Evolutionary conservation across 2,113 vertebrate species (phyloP).

Genomic region (Thomomys bottae): DNA sequence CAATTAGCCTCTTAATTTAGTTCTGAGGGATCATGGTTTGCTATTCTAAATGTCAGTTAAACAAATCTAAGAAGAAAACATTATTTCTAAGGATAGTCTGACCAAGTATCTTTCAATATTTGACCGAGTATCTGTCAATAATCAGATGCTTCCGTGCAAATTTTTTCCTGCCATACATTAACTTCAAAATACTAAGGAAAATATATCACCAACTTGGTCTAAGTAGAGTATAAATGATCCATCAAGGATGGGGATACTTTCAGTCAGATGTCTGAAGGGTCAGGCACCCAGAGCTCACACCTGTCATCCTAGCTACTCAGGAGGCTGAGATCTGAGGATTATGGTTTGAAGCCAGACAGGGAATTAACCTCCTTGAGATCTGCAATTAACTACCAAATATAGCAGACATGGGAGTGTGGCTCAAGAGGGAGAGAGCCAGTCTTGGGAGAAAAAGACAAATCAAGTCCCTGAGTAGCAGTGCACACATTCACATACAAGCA

Average conservation of each 20-base stretch:
- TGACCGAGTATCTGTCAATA: neutral
- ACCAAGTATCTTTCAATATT: neutral
- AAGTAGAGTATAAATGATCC: neutral
- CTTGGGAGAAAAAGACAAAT: too few species aligned
- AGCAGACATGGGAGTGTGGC: too few species aligned
- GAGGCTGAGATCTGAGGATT: too few species aligned
- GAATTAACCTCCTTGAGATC: too few species aligned
- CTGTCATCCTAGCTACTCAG: too few species aligned
- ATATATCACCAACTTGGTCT: neutral
- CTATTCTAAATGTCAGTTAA: conserved; percentile 2
- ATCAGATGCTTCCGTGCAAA: neutral
- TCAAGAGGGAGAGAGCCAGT: too few species aligned
- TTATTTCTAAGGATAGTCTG: neutral
- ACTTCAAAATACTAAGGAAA: neutral
- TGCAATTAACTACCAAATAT: too few species aligned
- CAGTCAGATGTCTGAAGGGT: neutral
- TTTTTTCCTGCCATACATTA: neutral
- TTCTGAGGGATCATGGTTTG: neutral
- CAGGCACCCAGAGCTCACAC: too few species aligned
- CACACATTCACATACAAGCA: too few species aligned
- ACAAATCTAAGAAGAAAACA: neutral
- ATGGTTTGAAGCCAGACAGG: too few species aligned
- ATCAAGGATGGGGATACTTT: neutral
- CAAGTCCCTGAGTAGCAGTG: too few species aligned
- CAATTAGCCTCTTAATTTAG: conserved; percentile 54